Base-by-base conservation (phyloP, 2,113 vertebrate species). In the Syngnathoides biaculeatus region DNA sequence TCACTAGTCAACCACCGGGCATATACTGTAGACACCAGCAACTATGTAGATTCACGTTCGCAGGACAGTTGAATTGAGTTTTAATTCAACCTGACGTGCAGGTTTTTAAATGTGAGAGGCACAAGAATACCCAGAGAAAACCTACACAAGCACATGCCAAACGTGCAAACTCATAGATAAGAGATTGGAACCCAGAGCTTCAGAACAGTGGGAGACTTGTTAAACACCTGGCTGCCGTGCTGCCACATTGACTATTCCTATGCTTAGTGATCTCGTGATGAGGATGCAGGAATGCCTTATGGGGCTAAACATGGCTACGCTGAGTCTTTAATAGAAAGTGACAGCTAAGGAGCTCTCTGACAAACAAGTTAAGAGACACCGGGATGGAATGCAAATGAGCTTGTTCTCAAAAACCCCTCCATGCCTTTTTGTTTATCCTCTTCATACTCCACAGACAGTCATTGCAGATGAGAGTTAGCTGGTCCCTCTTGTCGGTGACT, bases 321-420 rank as follows among this genome's bases (percentile, higher is more conserved):
- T 1, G 52, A 75, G 75, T 60, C 80, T 77, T 50, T 79, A 67
- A 84, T 71, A 53, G 64, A 82, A 83, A 75, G 65, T 71, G 82
- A 82, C 81, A 82, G 75, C 69, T 75, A 47, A 52, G 68, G 45
- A 74, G 38, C 72, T 52, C 72, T 73, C 52, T 71, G 72, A 80
- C 71, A 78, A 79, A 74, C 74, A 74, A 76, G 69, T 67, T 35
- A 70, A 38, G 35, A 80, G 40, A 22, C 65, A 63, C 70, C 5
- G 24, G 66, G 35, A 59, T 56, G 59, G 82, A 84, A 84, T 85
- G 75, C 74, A 80, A 84, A 87, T 81, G 58, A 9, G 35, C 58
- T 72, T 50, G 58, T 67, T 67, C 50, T 40, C 15, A 19, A 71
- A 77, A 61, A 70, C 56, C 60, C 60, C 57, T 65, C 48, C 50